phyloP scores from a whole-genome alignment of 1,140 invertebrate genomes.

The Polyergus mexicanus region DNA sequence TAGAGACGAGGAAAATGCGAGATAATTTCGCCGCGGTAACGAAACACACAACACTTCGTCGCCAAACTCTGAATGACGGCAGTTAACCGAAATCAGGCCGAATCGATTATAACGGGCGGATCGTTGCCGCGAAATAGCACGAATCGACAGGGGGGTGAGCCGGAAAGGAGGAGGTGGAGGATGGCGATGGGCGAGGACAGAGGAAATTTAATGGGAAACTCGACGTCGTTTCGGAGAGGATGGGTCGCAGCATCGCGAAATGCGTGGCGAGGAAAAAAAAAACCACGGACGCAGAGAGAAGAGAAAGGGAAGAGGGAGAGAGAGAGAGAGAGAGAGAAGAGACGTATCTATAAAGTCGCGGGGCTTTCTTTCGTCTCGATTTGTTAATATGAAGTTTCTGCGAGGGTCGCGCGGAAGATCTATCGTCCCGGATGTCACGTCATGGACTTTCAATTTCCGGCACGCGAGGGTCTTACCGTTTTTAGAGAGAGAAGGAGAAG shows the following conservation, averaged over 20 bases:
- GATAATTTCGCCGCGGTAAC: slow-evolving; percentile 34
- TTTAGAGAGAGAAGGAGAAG: not conserved
- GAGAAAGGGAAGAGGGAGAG: not conserved
- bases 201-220: slow-evolving; percentile 79
- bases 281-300: not conserved
- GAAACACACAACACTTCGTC: slow-evolving; percentile 38
- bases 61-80: slow-evolving; percentile 80
- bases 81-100: slow-evolving; percentile 82
- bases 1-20: slow-evolving; percentile 39
- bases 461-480: slow-evolving; percentile 36
- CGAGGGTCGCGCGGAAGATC: slow-evolving; percentile 59
- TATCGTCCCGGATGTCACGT: slow-evolving; percentile 78
- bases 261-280: slow-evolving; percentile 1
- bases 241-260: slow-evolving; percentile 1
- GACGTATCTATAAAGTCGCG: slow-evolving; percentile 42
- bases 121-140: slow-evolving; percentile 77
- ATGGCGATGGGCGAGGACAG: slow-evolving; percentile 25
- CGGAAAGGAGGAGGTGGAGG: too few relatives aligned
- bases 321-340: not conserved
- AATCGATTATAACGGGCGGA: slow-evolving; percentile 82
- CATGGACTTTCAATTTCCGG: slow-evolving; percentile 82
- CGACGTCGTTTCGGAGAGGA: slow-evolving; percentile 48
- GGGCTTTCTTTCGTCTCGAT: slow-evolving; percentile 51
- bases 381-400: slow-evolving; percentile 75
- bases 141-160: slow-evolving; percentile 74